Evolutionary conservation across 35 echinoderm and acorn worm genomes (phyloP), one percentile per base, ranked within the genome.

Genomic region (Ophiothrix spiculata): DNA sequence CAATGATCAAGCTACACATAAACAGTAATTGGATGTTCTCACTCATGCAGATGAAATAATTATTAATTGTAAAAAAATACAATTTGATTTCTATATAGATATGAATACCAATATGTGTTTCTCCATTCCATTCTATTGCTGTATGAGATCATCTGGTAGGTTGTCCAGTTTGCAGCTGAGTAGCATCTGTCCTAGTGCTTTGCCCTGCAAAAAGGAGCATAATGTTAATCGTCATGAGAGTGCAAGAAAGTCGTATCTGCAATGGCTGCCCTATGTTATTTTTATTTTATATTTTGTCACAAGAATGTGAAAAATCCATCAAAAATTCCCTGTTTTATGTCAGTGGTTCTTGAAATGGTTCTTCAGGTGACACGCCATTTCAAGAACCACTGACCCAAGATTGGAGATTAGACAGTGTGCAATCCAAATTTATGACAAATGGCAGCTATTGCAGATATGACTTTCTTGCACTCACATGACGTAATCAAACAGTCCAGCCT

Each of bases 181-280:
- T n/a, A 99, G 46, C 92, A 94, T 94, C 86, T 99, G 96, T 36
- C 92, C 96, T 41, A 89, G 86, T 35, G 84, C 87, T 86, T 99
- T 99, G 39, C 96, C 96, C 96, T 94, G 84, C 54, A 64, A 42
- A 38, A 23, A 45, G 77, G 86, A 21, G 64, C 40, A 1, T 88
- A 54, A 83, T 16, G n/a, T n/a, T n/a, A n/a, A n/a, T n/a, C n/a
- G n/a, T n/a, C n/a, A 36, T 36, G 8, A 78, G 19, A 34, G 28
- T 79, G 46, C 25, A 3, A 8, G 4, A 85, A 74, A 8, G 34
- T 76, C 34, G n/a, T 12, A 35, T 28, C 25, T 76, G 34, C 4
- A 12, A 12, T 35, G 4, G 34, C 11, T 8, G 34, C 4, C 4
- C 8, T 8, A 76, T 35, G 6, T 76, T 28, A 8, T 28, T 11